A percentile compares a stretch with the other conserved stretches of the same genome.
phyloP scores from a whole-genome alignment of 2,797 vertebrate genomes.

The Propithecus perrieri region DNA sequence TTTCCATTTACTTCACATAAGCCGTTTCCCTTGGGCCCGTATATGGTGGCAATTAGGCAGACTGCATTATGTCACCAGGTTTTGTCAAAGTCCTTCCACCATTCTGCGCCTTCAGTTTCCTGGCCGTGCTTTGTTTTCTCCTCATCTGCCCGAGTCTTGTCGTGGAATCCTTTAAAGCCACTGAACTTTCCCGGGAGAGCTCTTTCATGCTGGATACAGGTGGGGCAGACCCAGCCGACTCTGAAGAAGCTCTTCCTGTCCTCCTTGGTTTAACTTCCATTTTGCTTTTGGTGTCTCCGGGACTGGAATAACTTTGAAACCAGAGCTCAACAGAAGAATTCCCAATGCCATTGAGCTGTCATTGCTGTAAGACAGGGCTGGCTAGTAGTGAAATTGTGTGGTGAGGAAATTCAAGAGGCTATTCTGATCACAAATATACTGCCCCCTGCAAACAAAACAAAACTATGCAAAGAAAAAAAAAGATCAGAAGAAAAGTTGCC shows the following conservation, averaged over 20 bases:
- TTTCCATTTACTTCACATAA: conserved; percentile 36
- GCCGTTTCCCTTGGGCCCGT: neutral
- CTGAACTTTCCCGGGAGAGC: neutral
- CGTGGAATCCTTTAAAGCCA: neutral
- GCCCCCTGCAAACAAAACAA: rapidly evolving
- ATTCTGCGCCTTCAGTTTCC: neutral
- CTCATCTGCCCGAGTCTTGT: neutral
- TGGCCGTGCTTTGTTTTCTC: neutral
- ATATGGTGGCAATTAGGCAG: neutral
- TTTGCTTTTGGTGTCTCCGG: neutral
- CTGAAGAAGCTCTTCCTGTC: neutral
- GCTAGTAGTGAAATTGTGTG: neutral
- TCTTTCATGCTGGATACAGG: neutral
- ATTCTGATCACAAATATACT: neutral
- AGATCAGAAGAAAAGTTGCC: neutral
- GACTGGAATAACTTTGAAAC: neutral
- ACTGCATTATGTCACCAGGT: conserved; percentile 6
- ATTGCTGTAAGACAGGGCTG: neutral
- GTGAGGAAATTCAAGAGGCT: neutral
- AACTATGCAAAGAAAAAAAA: neutral
- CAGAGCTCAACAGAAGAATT: neutral
- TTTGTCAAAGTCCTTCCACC: conserved; percentile 15
- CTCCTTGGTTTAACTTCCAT: neutral
- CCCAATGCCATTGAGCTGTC: neutral
- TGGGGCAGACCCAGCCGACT: neutral